Conservation (phyloP, 2,113 vertebrate species). For the Heliornis fulica region DNA sequence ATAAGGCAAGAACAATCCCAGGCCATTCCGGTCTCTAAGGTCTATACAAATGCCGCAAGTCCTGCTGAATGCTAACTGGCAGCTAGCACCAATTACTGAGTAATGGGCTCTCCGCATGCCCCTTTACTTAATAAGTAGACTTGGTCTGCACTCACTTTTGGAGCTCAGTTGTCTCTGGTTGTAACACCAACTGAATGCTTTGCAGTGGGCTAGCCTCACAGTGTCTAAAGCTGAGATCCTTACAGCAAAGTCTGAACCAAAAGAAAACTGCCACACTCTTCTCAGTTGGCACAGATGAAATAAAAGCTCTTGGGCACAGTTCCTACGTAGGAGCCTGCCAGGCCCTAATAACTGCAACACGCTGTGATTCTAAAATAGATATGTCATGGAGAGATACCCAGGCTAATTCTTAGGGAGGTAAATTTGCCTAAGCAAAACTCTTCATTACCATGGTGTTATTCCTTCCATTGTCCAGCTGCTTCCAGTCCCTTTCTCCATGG, state of each 20-base stretch:
- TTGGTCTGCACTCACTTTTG: slow-evolving; percentile 17
- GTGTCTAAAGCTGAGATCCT: slow-evolving; percentile 18
- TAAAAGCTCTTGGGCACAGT: slow-evolving; percentile 37
- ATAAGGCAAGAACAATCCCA: slow-evolving; percentile 42
- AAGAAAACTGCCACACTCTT: slow-evolving; percentile 48
- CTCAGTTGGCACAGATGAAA: slow-evolving; percentile 30
- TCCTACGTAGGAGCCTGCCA: slow-evolving; percentile 31
- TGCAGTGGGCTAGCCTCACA: not conserved
- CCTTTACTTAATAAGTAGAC: slow-evolving; percentile 40
- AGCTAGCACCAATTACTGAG: slow-evolving; percentile 48
- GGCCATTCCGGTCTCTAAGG: slow-evolving; percentile 8
- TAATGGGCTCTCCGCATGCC: slow-evolving; percentile 42
- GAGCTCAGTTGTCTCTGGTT: slow-evolving; percentile 38
- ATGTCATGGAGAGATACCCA: slow-evolving; percentile 1
- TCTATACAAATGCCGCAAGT: slow-evolving; percentile 43
- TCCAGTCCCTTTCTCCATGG: not conserved
- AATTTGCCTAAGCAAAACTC: not conserved
- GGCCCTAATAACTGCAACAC: slow-evolving; percentile 34
- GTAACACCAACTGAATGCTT: slow-evolving; percentile 43
- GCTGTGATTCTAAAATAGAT: slow-evolving; percentile 46
- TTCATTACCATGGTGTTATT: not conserved
- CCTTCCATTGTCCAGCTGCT: not conserved
- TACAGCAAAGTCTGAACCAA: slow-evolving; percentile 20
- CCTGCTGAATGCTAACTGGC: slow-evolving; percentile 55
- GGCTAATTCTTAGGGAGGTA: not conserved